Conservation (phyloP, 2,113 vertebrate genomes). For the Entomyzon cyanotis region DNA sequence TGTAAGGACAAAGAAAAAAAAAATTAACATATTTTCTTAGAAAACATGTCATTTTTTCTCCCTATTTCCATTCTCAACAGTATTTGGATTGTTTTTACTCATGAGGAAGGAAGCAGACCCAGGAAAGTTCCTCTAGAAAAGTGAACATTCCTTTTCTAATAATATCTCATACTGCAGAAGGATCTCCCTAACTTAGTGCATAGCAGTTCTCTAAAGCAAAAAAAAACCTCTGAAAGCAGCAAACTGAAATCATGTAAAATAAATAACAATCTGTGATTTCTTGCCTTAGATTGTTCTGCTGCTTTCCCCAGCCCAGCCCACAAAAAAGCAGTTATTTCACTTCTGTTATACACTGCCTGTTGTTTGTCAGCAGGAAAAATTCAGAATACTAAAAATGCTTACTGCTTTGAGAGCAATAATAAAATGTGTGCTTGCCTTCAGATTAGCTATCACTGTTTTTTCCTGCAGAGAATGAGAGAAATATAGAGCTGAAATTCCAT, state of each 20-base stretch:
- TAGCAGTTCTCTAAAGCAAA: background rate
- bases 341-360: background rate
- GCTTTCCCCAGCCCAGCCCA: background rate
- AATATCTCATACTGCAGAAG: background rate
- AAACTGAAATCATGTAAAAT: background rate
- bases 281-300: background rate
- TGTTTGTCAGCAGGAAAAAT: conserved; percentile 25
- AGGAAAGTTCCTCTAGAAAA: background rate
- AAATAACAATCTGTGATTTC: background rate
- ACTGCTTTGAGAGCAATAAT: conserved; percentile 29
- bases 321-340: background rate
- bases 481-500: background rate
- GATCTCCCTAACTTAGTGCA: background rate
- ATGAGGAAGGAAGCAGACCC: background rate
- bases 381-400: conserved; percentile 21
- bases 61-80: background rate
- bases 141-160: background rate
- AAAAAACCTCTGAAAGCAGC: background rate
- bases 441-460: background rate
- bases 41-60: background rate
- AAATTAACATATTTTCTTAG: background rate
- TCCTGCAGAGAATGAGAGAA: conserved; percentile 5
- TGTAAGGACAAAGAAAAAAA: background rate
- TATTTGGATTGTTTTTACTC: background rate
- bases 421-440: conserved; percentile 17